Evolutionary conservation across 2,888 invertebrate genomes (phyloP).

Genomic region (Orchesella flavescens): DNA sequence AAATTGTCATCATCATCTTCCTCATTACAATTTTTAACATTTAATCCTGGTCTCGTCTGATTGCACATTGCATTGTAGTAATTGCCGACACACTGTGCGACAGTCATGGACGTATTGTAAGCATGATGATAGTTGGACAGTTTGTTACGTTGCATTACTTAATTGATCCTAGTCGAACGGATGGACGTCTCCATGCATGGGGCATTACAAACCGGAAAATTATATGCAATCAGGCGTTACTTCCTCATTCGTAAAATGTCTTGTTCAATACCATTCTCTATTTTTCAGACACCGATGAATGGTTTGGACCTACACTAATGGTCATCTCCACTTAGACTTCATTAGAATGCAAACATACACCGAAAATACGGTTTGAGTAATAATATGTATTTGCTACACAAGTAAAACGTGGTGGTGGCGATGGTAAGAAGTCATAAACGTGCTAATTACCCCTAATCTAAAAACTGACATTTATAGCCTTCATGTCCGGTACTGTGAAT

Average conservation of each 20-base stretch:
- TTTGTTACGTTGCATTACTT: too few relatives aligned
- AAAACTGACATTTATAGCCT: slow-evolving; percentile 44
- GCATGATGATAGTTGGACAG: neutral
- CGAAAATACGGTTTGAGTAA: neutral
- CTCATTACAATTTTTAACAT: slow-evolving; percentile 5
- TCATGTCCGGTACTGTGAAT: slow-evolving; percentile 24
- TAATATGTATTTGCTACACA: neutral
- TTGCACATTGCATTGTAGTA: too few relatives aligned
- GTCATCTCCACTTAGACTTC: too few relatives aligned
- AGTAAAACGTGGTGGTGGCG: neutral
- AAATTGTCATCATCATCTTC: slow-evolving; percentile 1
- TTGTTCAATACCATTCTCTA: too few relatives aligned
- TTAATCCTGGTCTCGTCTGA: neutral
- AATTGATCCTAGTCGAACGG: too few relatives aligned
- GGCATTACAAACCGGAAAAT: too few relatives aligned
- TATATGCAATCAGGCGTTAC: too few relatives aligned
- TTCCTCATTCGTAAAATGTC: too few relatives aligned
- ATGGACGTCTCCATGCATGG: too few relatives aligned
- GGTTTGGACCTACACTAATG: too few relatives aligned
- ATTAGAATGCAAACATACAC: too few relatives aligned
- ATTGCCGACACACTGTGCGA: neutral
- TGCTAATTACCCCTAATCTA: slow-evolving; percentile 55
- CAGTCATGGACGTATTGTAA: neutral
- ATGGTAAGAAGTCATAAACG: slow-evolving; percentile 39
- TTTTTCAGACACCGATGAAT: too few relatives aligned